These are phyloP conservation scores for Zygaena filipendulae DNA, from an alignment of 2,888 invertebrate species.

Conservation along the genomic window DNA sequence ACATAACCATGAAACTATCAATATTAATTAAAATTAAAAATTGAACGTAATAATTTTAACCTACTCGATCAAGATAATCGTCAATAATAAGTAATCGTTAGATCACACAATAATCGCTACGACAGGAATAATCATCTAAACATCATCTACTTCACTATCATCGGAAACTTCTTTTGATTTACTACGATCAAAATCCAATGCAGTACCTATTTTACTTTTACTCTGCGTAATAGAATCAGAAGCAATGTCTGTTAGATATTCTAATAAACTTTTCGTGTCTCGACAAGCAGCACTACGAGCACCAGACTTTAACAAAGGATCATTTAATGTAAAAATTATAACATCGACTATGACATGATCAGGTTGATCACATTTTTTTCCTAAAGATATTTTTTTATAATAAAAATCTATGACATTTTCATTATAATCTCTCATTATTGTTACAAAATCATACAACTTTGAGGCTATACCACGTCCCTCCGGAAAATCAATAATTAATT, in stretches of 20 bases:
- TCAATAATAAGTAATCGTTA: no score
- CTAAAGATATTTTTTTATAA: constrained; percentile 1
- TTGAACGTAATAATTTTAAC: no score
- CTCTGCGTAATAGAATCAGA: not conserved
- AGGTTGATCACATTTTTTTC: constrained; percentile 3
- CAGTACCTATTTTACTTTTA: constrained; percentile 1
- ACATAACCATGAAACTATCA: no score
- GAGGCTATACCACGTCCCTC: constrained; percentile 2
- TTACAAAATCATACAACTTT: constrained; percentile 3
- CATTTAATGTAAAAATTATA: constrained; percentile 4
- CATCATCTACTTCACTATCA: no score
- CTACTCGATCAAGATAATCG: no score
- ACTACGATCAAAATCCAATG: no score
- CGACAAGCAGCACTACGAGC: constrained; percentile 5
- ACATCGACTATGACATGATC: constrained; percentile 5
- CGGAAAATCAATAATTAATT: constrained; percentile 1
- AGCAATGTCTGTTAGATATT: constrained; percentile 4
- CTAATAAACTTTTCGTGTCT: constrained; percentile 1
- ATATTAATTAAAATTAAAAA: no score
- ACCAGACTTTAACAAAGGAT: constrained; percentile 3
- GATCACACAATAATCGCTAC: no score
- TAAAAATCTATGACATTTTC: constrained; percentile 3
- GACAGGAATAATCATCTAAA: no score
- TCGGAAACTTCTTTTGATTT: no score
- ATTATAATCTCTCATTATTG: not conserved